phyloP scores from a whole-genome alignment of 2,797 vertebrate species.

The Aulostomus chinensis region DNA sequence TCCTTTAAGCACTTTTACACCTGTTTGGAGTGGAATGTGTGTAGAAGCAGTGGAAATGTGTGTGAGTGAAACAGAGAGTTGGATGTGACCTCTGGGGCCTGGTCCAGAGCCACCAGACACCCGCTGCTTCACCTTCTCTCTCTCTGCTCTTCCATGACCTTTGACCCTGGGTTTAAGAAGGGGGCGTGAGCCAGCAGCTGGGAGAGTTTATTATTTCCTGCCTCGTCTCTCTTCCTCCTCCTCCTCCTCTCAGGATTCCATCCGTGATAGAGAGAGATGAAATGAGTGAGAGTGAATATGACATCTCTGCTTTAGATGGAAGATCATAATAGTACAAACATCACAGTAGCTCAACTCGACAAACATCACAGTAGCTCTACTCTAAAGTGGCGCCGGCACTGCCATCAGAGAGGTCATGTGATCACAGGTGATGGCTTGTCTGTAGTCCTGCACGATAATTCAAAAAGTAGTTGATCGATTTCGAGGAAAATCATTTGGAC shows the following conservation, averaged over 20 bases:
- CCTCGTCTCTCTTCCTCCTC: constrained; percentile 44
- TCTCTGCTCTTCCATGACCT: constrained; percentile 62
- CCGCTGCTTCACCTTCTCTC: constrained; percentile 68
- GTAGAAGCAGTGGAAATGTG: not conserved
- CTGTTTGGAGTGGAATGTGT: constrained; percentile 2
- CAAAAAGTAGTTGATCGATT: too few relatives aligned
- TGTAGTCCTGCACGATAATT: too few relatives aligned
- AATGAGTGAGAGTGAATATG: constrained; percentile 17
- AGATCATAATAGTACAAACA: too few relatives aligned
- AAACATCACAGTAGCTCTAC: too few relatives aligned
- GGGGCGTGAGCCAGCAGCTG: constrained; percentile 69
- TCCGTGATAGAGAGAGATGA: constrained; percentile 18
- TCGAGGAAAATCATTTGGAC: too few relatives aligned
- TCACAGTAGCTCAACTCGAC: too few relatives aligned
- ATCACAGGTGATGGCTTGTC: too few relatives aligned
- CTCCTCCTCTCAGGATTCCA: constrained; percentile 40
- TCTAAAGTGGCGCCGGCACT: too few relatives aligned
- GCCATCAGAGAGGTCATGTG: too few relatives aligned
- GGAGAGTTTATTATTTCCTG: constrained; percentile 83
- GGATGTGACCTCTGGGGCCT: constrained; percentile 58
- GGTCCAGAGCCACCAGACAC: constrained; percentile 65
- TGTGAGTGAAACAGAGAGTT: too few relatives aligned
- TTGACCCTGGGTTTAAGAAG: constrained; percentile 69
- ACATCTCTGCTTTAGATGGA: constrained; percentile 22
- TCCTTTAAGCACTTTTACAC: constrained; percentile 1